Evolutionary conservation across 2,888 invertebrate genomes (phyloP), one percentile per base, ranked within the genome.

Genomic region (Stenchaetothrips biformis): DNA sequence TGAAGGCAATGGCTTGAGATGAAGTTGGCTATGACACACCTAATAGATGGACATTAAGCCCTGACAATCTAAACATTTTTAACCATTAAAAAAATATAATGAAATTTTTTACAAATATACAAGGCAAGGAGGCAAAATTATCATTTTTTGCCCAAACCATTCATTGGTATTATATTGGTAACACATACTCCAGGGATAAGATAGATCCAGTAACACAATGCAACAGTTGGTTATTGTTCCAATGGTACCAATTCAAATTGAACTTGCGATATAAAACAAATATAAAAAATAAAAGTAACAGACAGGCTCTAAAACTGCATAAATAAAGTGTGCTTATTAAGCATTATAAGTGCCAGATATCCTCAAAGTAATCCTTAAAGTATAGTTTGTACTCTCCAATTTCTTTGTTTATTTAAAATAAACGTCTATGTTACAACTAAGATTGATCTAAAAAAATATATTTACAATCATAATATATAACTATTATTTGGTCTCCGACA

Each of bases 351-450:
- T 37, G 37, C 37, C 37, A 37, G 37, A 37, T 37, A 37, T 37
- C 59, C 48, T 53, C 79, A 49, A 79, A 79, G 27, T 79, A 27
- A 21, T 47, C 78, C 27, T 77, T 77, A 77, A 77, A 59, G 18
- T 59, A 59, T 16, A 74, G 21, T 74, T 74, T 74, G 78, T 78
- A 78, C 49, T 78, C 49, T 78, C 21, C 21, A 78, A 11, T 37
- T 48, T 49, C 78, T 78, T 78, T 78, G 78, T 78, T 74, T 74
- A 74, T 25, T 37, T 74, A 25, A 21, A 11, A 74, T 74, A 74
- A 53, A 74, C 25, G 25, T 11, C 67, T 21, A 25, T 74, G 25
- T 25, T 74, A 25, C 25, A 21, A 25, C 7, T 21, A 25, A 9
- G 7, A 21, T 25, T 74, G 7, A 37, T 25, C 67, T 74, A 74